Base-by-base conservation (phyloP, 2,888 invertebrate genomes). In the Papilio elwesi region DNA sequence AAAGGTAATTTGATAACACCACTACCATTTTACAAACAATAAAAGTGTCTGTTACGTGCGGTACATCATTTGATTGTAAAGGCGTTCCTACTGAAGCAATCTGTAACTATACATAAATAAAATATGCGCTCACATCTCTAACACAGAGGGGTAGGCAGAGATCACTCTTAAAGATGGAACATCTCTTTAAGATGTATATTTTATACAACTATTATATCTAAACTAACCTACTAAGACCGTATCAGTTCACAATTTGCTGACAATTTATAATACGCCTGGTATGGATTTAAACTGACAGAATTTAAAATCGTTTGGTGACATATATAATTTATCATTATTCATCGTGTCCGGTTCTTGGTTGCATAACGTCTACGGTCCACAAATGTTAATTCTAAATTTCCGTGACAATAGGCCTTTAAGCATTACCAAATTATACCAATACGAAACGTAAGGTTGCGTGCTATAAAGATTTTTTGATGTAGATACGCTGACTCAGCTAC, bases 361-460 rank as follows among this genome's bases (percentile, higher is more conserved):
- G 43, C 0, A 43, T 6, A 9, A 26, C 57, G 57, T 7, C 8
- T 59, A 38, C 13, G 7, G 11, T 36, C n/a, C 59, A 59, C 43
- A 43, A 68, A 49, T 57, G 48, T 49, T 36, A 62, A 62, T 62
- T 26, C 15, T 15, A 6, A 51, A 26, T 49, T 69, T 59, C 38
- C 68, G 68, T 69, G 49, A 53, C 59, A 62, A 51, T 55, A 62
- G 59, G 51, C n/a, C 38, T 49, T 59, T 69, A 51, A 13, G 12
- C 16, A 38, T 69, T 69, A 62, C 43, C 69, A 47, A 52, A 69
- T 69, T 62, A 69, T 15, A 13, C 69, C 15, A 52, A 43, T 43
- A 59, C 15, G 43, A 66, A 66, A 48, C 51, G 59, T 69, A 49
- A 52, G 53, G 43, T 70, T 52, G 63, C 70, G 70, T 70, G 70